Evolutionary conservation across 92 coral and sea anemone genomes (phyloP).

Genomic region (Porites lobata): DNA sequence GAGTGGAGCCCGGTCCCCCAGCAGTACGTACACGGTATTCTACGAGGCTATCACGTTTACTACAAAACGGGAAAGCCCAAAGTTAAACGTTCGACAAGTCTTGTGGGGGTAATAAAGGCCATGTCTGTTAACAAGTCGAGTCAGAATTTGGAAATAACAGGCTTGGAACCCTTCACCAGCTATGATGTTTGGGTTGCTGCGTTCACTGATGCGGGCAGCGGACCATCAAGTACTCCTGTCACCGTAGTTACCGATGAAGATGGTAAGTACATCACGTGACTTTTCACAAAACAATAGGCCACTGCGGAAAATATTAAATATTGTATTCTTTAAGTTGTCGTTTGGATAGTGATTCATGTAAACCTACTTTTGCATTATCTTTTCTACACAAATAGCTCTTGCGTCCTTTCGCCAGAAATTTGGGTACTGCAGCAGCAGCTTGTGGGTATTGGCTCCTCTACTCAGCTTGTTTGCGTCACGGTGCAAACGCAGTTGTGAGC

Average conservation of each 20-base stretch:
- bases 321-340: too few species aligned
- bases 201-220: constrained; percentile 69
- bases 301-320: too few species aligned
- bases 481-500: too few species aligned
- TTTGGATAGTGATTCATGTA: too few species aligned
- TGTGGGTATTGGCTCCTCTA: too few species aligned
- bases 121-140: constrained; percentile 69
- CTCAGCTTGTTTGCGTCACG: too few species aligned
- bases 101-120: constrained; percentile 67
- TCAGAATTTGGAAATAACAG: constrained; percentile 64
- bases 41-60: constrained; percentile 77
- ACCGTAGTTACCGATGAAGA: constrained; percentile 69
- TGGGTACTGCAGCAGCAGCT: too few species aligned
- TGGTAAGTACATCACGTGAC: constrained; percentile 46
- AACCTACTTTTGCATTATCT: too few species aligned
- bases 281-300: background rate
- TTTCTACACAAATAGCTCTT: too few species aligned
- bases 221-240: constrained; percentile 63
- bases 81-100: constrained; percentile 42
- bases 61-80: constrained; percentile 48
- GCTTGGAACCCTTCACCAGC: constrained; percentile 50
- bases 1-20: constrained; percentile 79
- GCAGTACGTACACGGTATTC: constrained; percentile 64
- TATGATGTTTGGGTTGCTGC: constrained; percentile 76
- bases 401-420: too few species aligned